Base-by-base conservation (phyloP, 2,888 invertebrate species). In the Linyphia triangularis region DNA sequence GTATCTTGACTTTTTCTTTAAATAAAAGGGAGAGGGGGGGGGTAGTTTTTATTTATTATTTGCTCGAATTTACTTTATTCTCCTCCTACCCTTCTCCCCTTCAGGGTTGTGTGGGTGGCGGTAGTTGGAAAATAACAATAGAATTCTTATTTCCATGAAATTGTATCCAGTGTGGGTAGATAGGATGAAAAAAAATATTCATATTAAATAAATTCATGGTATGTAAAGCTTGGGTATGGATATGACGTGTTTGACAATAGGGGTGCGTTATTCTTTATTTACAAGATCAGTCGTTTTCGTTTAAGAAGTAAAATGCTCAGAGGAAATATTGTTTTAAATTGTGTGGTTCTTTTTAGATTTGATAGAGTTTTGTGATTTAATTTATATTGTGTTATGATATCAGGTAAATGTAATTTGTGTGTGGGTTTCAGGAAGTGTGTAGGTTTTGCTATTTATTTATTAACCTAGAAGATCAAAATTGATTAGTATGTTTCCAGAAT, bases 1-100 rank as follows among this genome's bases (percentile, higher is more conserved):
- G 59, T 85, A 85, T 85, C 84, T 85, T 85, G 84, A 85, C 84
- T 85, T 77, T 72, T 85, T 77, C 75, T 85, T 67, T 75, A 77
- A 77, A 85, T 85, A 85, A 85, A 67, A 77, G 69, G 40, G 33
- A 40, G 37, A 85, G 77, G 67, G 84, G 69, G 40, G 33, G 59
- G 37, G 65, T 65, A 37, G 65, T 75, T 73, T 85, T 83, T 72
- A 65, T 83, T 83, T 83, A 43, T 72, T 24, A 19, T 63, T 13
- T 33, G 16, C 65, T 43, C 22, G 51, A 51, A 28, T 69, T 72
- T 61, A 37, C n/a, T n/a, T n/a, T n/a, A n/a, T n/a, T n/a, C n/a
- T n/a, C 57, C 51, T 33, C 59, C 67, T 22, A 30, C 19, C 65
- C 51, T 70, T n/a, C 26, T n/a, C 33, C 67, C 69, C 84, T 40